A percentile compares a stretch with the other conserved stretches of the same genome.
Conservation (phyloP, 2,888 invertebrate genomes). For the Ectemnius cavifrons region DNA sequence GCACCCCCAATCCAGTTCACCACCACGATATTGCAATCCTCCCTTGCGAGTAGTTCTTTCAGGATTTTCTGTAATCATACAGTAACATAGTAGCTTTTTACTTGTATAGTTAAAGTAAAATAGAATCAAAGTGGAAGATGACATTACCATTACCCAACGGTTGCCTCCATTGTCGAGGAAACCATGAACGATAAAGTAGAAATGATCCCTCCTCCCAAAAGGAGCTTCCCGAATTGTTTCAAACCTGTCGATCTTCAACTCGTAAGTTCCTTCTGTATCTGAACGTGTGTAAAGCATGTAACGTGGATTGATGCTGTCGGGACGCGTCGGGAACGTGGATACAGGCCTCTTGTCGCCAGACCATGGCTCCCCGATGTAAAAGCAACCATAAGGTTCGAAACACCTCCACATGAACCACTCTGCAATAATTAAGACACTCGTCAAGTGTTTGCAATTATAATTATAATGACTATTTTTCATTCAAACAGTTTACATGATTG, state of each 20-base stretch:
- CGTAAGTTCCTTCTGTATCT: constrained; percentile 80
- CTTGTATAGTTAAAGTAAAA: too few relatives aligned
- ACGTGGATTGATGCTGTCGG: constrained; percentile 83
- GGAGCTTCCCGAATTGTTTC: constrained; percentile 82
- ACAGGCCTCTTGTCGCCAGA: constrained; percentile 88
- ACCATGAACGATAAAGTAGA: constrained; percentile 91
- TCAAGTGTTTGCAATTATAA: neutral
- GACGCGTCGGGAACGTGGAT: constrained; percentile 87
- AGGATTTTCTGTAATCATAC: constrained; percentile 83
- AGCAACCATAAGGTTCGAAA: constrained; percentile 90
- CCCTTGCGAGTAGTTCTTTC: constrained; percentile 85
- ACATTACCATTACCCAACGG: constrained; percentile 84
- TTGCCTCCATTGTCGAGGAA: constrained; percentile 91
- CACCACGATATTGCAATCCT: constrained; percentile 86
- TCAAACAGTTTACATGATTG: too few relatives aligned
- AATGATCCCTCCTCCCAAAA: constrained; percentile 81
- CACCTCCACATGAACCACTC: constrained; percentile 81
- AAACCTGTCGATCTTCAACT: constrained; percentile 84
- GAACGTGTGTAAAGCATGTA: constrained; percentile 81
- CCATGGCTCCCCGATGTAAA: constrained; percentile 89
- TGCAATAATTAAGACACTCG: constrained; percentile 37
- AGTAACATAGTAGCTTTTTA: neutral
- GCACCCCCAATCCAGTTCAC: constrained; percentile 94
- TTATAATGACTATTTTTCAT: too few relatives aligned
- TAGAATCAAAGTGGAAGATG: neutral